A percentile compares a stretch with the other conserved stretches of the same genome.
phyloP scores from a whole-genome alignment of 1,140 invertebrate species.

The Aricia agestis region DNA sequence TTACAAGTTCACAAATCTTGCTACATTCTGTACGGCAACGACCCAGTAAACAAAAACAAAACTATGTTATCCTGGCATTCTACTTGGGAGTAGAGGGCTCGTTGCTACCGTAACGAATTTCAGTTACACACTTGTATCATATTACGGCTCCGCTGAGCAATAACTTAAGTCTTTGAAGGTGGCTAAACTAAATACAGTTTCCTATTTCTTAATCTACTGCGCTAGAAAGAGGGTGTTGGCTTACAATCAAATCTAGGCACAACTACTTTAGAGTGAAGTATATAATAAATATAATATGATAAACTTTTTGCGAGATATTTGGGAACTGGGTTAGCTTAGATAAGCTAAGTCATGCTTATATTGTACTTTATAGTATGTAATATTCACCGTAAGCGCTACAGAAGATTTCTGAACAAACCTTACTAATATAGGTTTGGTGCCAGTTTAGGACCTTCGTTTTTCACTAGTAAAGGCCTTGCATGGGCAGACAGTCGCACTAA shows the following conservation, averaged over 20 bases:
- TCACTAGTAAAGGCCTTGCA: neutral
- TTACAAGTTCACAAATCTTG: neutral
- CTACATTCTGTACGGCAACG: neutral
- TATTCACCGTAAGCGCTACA: no score
- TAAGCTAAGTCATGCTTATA: no score
- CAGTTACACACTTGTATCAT: neutral
- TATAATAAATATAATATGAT: no score
- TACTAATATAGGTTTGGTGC: no score
- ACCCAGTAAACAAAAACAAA: conserved; percentile 3
- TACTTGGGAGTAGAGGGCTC: neutral
- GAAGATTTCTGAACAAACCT: no score
- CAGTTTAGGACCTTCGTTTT: neutral
- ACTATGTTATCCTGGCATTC: neutral
- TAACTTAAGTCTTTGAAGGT: neutral
- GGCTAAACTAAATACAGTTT: neutral
- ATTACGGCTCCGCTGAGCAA: neutral
- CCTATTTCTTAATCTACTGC: no score
- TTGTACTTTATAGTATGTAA: no score
- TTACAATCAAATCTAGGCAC: no score
- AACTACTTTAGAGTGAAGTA: no score
- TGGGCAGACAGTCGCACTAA: neutral
- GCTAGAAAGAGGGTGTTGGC: no score
- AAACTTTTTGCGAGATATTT: no score
- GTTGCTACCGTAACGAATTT: neutral
- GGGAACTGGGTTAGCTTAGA: no score